Base-by-base conservation (phyloP, 2,113 vertebrate genomes). In the Gallinago undulata region DNA sequence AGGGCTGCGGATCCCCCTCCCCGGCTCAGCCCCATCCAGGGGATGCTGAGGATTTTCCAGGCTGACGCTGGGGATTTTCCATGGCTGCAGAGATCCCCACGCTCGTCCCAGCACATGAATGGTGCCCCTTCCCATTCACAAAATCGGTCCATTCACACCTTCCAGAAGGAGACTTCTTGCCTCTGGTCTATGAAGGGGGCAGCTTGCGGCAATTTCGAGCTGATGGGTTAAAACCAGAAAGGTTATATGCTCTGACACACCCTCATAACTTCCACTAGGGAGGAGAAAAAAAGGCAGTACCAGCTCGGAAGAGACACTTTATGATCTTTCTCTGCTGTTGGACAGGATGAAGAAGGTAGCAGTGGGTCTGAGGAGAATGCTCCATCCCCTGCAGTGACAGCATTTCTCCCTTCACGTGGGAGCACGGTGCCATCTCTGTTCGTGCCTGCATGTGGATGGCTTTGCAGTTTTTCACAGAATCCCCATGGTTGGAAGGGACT, bases 401-500 rank as follows among this genome's bases (percentile, higher is more conserved):
- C 2, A 0, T 53, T 85, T 76, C 67, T 64, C 48, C 48, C 50
- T 72, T 50, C 56, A 15, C 23, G 45, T 6, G 39, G 67, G 72
- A 76, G 78, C 6, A 10, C 45, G 0, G 2, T 41, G 56, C 53
- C 53, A 48, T 2, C 64, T 74, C 45, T 23, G 37, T 33, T 77
- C 1, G 1, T 77, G 76, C n/a, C 2, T 17, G 27, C 2, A 16
- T 30, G 45, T 3, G n/a, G 60, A 63, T 0, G 9, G 84, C 70
- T 83, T 67, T 89, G 62, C 90, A 90, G 2, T 48, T 90, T 69
- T 92, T 10, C 45, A 21, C 19, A 47, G 47, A 47, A 47, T 47
- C 17, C 17, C 19, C 45, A 19, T 47, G 45, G 45, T 45, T 19
- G 18, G 45, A 45, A 45, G 18, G 45, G 17, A 47, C 45, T 18